Conservation (phyloP, 1,140 invertebrate genomes). For the Aphidius ervi region DNA sequence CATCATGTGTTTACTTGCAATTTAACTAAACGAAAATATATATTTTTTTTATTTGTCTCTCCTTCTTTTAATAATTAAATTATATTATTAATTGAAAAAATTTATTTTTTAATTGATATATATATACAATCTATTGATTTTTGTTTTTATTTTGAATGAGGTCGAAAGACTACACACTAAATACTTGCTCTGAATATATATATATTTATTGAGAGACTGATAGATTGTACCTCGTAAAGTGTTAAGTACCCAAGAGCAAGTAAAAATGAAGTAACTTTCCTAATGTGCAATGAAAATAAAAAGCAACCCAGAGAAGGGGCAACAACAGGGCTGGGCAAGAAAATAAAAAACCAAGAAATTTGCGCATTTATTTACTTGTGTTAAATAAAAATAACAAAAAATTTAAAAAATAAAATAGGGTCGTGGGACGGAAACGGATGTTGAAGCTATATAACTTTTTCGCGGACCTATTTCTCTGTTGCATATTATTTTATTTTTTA, state of each 20-base stretch:
- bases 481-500: not conserved
- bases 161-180: too few relatives aligned
- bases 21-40: not conserved
- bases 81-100: too few relatives aligned
- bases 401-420: slow-evolving; percentile 27
- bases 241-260: slow-evolving; percentile 40
- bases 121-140: too few relatives aligned
- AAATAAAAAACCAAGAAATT: too few relatives aligned
- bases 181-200: too few relatives aligned
- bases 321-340: too few relatives aligned
- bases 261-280: slow-evolving; percentile 28
- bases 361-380: too few relatives aligned
- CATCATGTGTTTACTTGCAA: slow-evolving; percentile 4
- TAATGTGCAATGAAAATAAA: slow-evolving; percentile 3
- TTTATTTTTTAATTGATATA: too few relatives aligned
- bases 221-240: slow-evolving; percentile 46
- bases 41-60: too few relatives aligned
- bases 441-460: slow-evolving; percentile 37
- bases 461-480: slow-evolving; percentile 16
- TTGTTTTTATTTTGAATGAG: too few relatives aligned
- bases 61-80: too few relatives aligned
- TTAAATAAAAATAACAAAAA: too few relatives aligned
- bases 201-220: slow-evolving; percentile 12
- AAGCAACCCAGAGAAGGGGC: slow-evolving; percentile 3
- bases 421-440: slow-evolving; percentile 47